A percentile compares a stretch with the other conserved stretches of the same genome.
These are phyloP conservation scores for Microtus oregoni DNA, from an alignment of 2,113 vertebrate genomes.

Conservation along the genomic window DNA sequence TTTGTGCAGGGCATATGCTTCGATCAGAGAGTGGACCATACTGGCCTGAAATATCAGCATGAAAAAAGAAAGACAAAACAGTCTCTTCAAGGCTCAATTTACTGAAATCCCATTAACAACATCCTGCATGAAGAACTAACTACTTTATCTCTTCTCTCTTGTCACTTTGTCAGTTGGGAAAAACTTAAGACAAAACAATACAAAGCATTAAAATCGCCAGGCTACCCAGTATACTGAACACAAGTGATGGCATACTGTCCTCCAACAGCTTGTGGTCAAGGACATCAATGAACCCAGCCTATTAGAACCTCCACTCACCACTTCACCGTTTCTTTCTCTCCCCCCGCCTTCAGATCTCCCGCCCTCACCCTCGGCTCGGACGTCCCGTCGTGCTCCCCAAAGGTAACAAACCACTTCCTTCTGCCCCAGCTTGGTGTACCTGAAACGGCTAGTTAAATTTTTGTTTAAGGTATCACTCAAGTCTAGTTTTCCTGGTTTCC, in stretches of 20 bases:
- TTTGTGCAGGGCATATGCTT: slow-evolving; percentile 93
- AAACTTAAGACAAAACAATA: slow-evolving; percentile 21
- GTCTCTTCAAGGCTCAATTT: neutral
- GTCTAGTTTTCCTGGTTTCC: neutral
- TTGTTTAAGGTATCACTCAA: neutral
- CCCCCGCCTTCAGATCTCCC: neutral
- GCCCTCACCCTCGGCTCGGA: neutral
- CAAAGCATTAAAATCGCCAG: slow-evolving; percentile 38
- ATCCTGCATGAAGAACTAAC: slow-evolving; percentile 33
- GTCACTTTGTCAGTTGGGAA: slow-evolving; percentile 34
- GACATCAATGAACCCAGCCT: neutral
- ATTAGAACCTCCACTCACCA: neutral
- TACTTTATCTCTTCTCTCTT: neutral
- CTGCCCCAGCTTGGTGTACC: neutral
- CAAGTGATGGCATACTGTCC: neutral
- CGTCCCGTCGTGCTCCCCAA: neutral
- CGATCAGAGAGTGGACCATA: slow-evolving; percentile 98
- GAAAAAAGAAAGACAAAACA: neutral
- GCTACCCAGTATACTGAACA: neutral
- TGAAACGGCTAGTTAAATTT: slow-evolving; percentile 1
- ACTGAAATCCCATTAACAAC: slow-evolving; percentile 29
- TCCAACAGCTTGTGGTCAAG: neutral
- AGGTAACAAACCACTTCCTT: slow-evolving; percentile 53
- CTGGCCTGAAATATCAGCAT: slow-evolving; percentile 89
- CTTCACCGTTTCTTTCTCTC: neutral